Evolutionary conservation across 2,888 invertebrate species (phyloP).

Genomic region (Ormyrus nitidulus): DNA sequence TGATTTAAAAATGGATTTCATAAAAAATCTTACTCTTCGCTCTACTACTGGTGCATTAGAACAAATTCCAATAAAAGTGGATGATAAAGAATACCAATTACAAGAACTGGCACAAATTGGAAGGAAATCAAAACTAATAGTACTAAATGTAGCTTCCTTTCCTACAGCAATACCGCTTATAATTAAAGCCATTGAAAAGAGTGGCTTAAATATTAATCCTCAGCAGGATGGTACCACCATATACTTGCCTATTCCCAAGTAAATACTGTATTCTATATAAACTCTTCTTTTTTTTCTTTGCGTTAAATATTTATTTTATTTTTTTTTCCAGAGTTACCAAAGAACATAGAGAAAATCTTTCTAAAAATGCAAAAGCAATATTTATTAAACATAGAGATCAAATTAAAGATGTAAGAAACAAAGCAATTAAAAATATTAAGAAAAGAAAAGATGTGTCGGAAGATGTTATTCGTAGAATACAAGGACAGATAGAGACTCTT

Average conservation of each 20-base stretch:
- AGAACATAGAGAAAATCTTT: conserved; percentile 92
- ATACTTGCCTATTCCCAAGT: conserved; percentile 92
- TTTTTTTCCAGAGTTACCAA: conserved; percentile 83
- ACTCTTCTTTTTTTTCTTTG: conserved; percentile 5
- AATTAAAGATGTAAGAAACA: conserved; percentile 86
- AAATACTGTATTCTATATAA: conserved; percentile 66
- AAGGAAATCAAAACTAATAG: conserved; percentile 89
- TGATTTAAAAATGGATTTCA: conserved; percentile 86
- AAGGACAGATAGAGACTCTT: conserved; percentile 83
- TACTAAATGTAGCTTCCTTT: conserved; percentile 89
- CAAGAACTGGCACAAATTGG: conserved; percentile 93
- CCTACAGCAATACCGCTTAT: conserved; percentile 91
- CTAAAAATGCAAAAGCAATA: conserved; percentile 90
- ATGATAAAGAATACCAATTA: conserved; percentile 87
- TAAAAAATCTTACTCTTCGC: conserved; percentile 87
- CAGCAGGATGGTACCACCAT: conserved; percentile 96
- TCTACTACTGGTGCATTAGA: conserved; percentile 90
- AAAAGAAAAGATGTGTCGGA: conserved; percentile 83
- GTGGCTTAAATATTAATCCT: conserved; percentile 94
- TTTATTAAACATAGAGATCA: conserved; percentile 87
- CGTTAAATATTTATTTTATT: conserved; percentile 19
- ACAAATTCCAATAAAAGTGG: conserved; percentile 83
- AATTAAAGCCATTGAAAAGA: conserved; percentile 84
- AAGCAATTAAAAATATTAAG: conserved; percentile 83
- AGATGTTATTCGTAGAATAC: conserved; percentile 82